Base-by-base conservation (phyloP, 2,888 invertebrate species). In the Diarsia rubi region DNA sequence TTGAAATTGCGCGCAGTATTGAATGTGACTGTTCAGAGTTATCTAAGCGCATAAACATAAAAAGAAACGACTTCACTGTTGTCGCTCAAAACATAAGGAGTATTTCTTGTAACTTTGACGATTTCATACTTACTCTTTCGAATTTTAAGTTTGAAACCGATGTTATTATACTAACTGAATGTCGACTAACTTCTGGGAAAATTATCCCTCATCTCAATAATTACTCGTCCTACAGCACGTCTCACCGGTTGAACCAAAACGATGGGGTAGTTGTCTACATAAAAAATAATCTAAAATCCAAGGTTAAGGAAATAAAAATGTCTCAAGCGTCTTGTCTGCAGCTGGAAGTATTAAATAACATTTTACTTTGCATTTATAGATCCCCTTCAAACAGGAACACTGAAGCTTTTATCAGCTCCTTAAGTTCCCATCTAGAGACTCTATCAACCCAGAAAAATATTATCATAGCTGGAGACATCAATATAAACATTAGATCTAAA, bases 81-180 rank as follows among this genome's bases (percentile, higher is more conserved):
- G 21, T 70, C 3, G 27, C 68, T 19, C 68, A 69, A 27, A 70
- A 63, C 5, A 52, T 70, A 9, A 63, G 63, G 14, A 70, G 70
- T 21, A 63, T 63, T 11, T 63, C 3, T 1, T 63, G 49, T 6
- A 62, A 63, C 6, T 70, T 63, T 49, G 69, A 69, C 16, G 62
- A 62, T 4, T 57, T 59, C 21, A 27, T 16, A 14, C 21, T 69
- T 21, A 45, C n/a, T 19, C 4, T 60, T 19, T 31, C 59, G 1
- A 31, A 31, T 8, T 45, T 59, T 45, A 37, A 66, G 21, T 59
- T 69, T 2, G 27, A 59, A 59, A 45, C 57, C 0, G 45, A 59
- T 2, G 12, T 69, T 2, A 59, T 68, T 6, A 59, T 45, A 12
- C 1, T 69, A 11, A 52, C 52, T 0, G 66, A 66, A 52, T 66